These are phyloP conservation scores for Acanthurus lineatus DNA, from an alignment of 2,797 vertebrate species.

Conservation along the genomic window DNA sequence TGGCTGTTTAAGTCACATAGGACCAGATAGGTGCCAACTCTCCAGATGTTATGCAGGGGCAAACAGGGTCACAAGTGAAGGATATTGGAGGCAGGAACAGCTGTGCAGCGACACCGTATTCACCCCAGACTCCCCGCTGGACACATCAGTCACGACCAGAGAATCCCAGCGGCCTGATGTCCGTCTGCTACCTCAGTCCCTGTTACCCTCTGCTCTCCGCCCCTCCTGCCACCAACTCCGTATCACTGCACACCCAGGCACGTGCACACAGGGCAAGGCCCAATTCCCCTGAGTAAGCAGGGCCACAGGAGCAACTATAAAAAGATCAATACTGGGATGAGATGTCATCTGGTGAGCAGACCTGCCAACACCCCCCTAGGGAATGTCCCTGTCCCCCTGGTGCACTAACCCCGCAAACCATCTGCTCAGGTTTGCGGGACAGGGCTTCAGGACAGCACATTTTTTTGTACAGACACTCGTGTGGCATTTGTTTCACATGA, in stretches of 20 bases:
- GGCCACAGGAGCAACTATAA: constrained; percentile 73
- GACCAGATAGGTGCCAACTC: constrained; percentile 63
- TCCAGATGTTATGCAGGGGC: constrained; percentile 85
- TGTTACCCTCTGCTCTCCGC: background rate
- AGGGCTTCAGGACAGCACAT: constrained; percentile 59
- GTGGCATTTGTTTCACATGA: constrained; percentile 74
- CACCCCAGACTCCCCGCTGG: constrained; percentile 69
- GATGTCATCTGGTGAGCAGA: constrained; percentile 87
- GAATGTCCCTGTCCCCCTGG: constrained; percentile 72
- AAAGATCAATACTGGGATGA: constrained; percentile 85
- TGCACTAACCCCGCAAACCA: constrained; percentile 79
- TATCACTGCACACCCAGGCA: constrained; percentile 58
- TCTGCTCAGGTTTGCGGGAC: constrained; percentile 80
- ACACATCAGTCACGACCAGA: constrained; percentile 80
- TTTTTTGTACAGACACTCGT: constrained; percentile 30
- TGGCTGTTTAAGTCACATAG: constrained; percentile 58
- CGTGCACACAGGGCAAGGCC: constrained; percentile 58
- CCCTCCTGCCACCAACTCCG: constrained; percentile 19
- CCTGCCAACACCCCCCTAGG: constrained; percentile 81
- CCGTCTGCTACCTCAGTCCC: constrained; percentile 65
- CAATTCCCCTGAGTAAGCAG: constrained; percentile 73
- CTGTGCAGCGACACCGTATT: constrained; percentile 75
- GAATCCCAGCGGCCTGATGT: constrained; percentile 68
- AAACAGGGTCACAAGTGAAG: constrained; percentile 80
- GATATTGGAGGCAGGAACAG: constrained; percentile 79